phyloP scores from a whole-genome alignment of 2,888 invertebrate species.

The Vesta saturnalis region DNA sequence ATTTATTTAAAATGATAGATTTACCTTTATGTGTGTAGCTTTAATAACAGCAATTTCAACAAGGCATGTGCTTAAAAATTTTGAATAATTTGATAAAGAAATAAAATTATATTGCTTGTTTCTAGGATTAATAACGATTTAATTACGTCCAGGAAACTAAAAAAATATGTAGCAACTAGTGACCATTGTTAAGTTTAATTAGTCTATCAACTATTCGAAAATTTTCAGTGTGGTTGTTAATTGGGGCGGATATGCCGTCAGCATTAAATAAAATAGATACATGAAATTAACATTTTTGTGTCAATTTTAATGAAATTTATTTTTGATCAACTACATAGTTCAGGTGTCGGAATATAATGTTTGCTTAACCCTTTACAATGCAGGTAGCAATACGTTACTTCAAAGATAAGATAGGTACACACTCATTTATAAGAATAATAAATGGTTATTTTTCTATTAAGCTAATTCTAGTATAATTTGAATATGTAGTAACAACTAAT shows the following conservation, averaged over 20 bases:
- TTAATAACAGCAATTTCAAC: not conserved
- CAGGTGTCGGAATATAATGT: too few relatives aligned
- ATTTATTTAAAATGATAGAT: too few relatives aligned
- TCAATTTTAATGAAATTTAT: conserved; percentile 1
- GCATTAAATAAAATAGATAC: not conserved
- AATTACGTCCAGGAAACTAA: conserved; percentile 7
- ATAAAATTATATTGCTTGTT: not conserved
- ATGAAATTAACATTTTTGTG: conserved; percentile 7
- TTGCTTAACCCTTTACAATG: too few relatives aligned
- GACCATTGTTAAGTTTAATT: conserved; percentile 1
- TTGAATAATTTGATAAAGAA: conserved; percentile 2
- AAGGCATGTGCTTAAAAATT: not conserved
- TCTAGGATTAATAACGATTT: not conserved
- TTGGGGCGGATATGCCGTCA: conserved; percentile 7
- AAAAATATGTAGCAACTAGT: not conserved
- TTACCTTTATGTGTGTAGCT: not conserved
- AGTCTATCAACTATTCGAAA: conserved; percentile 3
- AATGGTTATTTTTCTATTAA: too few relatives aligned
- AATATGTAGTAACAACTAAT: too few relatives aligned
- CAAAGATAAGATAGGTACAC: too few relatives aligned
- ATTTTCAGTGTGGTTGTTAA: conserved; percentile 1
- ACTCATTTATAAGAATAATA: too few relatives aligned
- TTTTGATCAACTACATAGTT: too few relatives aligned
- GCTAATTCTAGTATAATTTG: too few relatives aligned
- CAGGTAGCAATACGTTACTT: too few relatives aligned